Percentiles rank a stretch among this genome's conserved stretches.
These are phyloP conservation scores for Pseudanteris insignis DNA, from an alignment of 2,888 invertebrate species.

Conservation along the genomic window DNA sequence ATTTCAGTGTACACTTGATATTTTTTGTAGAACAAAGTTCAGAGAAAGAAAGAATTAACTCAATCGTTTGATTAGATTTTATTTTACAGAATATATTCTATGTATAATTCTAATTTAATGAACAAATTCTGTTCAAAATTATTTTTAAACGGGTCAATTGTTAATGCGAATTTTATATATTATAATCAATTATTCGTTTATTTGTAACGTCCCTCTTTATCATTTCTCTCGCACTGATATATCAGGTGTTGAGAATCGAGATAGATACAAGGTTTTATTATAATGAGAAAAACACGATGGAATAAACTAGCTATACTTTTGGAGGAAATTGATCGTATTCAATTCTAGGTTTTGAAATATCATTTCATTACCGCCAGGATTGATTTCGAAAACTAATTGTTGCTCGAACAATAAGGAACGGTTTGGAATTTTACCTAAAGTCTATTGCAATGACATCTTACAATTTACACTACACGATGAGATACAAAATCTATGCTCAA, in stretches of 20 bases:
- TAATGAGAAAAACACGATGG: conserved; percentile 56
- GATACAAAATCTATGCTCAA: conserved; percentile 61
- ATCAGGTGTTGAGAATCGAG: conserved; percentile 35
- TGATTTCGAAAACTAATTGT: conserved; percentile 28
- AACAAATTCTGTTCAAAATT: too few relatives aligned
- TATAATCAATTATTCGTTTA: too few relatives aligned
- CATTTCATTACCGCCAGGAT: conserved; percentile 17
- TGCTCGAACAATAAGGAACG: conserved; percentile 16
- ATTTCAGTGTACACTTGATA: too few relatives aligned
- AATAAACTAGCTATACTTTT: conserved; percentile 52
- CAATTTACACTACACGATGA: conserved; percentile 53
- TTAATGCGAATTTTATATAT: too few relatives aligned
- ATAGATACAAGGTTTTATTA: conserved; percentile 49
- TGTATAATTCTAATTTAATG: too few relatives aligned
- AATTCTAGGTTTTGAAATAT: conserved; percentile 24
- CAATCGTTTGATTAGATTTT: too few relatives aligned
- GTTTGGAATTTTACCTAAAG: conserved; percentile 28
- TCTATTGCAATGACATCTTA: conserved; percentile 22
- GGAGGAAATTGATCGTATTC: conserved; percentile 44
- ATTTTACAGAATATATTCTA: too few relatives aligned
- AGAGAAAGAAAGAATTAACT: too few relatives aligned
- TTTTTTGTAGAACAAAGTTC: too few relatives aligned
- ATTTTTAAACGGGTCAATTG: too few relatives aligned
- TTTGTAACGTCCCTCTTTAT: too few relatives aligned
- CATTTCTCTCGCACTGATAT: conserved; percentile 10